Evolutionary conservation across 1,140 invertebrate species (phyloP).

Genomic region (Scaptomyza pallida): DNA sequence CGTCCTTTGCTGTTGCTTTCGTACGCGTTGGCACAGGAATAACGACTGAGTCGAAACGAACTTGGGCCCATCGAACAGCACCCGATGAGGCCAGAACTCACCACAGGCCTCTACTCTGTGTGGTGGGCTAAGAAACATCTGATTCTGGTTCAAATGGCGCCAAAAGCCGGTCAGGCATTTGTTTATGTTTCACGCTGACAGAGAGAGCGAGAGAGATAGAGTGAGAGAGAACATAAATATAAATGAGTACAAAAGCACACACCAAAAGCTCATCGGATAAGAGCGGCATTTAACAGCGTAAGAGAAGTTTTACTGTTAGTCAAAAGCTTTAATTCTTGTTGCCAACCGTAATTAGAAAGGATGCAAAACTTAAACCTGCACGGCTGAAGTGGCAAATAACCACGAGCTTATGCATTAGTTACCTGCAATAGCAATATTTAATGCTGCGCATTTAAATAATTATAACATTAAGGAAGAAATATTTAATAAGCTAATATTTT

Average conservation of each 20-base stretch:
- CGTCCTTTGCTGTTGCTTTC: slow-evolving; percentile 40
- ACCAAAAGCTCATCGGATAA: slow-evolving; percentile 32
- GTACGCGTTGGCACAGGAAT: slow-evolving; percentile 68
- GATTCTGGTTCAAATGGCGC: slow-evolving; percentile 45
- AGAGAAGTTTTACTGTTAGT: slow-evolving; percentile 31
- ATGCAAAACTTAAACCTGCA: not conserved
- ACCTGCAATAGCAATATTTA: no score
- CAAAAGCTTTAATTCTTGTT: slow-evolving; percentile 29
- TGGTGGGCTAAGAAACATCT: slow-evolving; percentile 53
- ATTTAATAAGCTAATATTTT: no score
- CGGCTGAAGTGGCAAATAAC: not conserved
- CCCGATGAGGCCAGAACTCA: slow-evolving; percentile 48
- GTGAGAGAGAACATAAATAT: not conserved
- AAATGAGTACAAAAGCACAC: not conserved
- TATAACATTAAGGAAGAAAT: no score
- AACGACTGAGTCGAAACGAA: slow-evolving; percentile 61
- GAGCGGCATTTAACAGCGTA: slow-evolving; percentile 39
- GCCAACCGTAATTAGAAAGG: not conserved
- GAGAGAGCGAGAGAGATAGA: not conserved
- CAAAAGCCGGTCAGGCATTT: slow-evolving; percentile 49
- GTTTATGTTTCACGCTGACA: slow-evolving; percentile 53
- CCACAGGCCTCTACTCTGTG: slow-evolving; percentile 37
- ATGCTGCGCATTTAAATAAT: no score
- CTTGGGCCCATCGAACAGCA: slow-evolving; percentile 56
- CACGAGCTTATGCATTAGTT: not conserved